These are phyloP conservation scores for Amphipoea lucens DNA, from an alignment of 2,888 invertebrate species.

Conservation along the genomic window DNA sequence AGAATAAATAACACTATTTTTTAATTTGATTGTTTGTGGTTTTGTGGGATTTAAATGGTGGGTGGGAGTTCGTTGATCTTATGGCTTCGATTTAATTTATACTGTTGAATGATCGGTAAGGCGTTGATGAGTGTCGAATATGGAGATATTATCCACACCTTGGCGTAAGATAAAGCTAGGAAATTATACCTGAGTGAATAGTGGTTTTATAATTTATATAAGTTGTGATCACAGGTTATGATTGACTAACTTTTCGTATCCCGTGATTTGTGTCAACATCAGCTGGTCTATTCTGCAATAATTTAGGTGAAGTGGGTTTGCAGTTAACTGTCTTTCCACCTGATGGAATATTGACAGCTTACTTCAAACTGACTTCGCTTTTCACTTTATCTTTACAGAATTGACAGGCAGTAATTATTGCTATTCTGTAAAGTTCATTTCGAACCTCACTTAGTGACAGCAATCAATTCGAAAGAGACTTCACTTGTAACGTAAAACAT, in stretches of 20 bases:
- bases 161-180: background rate
- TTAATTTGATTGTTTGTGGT: conserved; percentile 33
- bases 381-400: background rate
- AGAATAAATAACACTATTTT: conserved; percentile 43
- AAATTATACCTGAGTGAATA: background rate
- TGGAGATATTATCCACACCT: background rate
- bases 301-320: background rate
- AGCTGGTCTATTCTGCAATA: background rate
- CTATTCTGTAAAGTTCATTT: background rate
- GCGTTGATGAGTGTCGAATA: background rate
- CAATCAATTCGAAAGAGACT: background rate
- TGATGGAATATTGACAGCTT: background rate
- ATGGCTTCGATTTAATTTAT: conserved; percentile 33
- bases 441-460: background rate
- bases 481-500: background rate
- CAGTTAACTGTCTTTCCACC: background rate
- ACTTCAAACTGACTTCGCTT: background rate
- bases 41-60: conserved; percentile 28
- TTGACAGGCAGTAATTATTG: background rate
- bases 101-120: conserved; percentile 19
- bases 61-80: conserved; percentile 47
- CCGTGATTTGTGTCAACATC: background rate
- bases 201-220: background rate
- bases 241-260: conserved; percentile 1
- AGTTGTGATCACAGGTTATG: background rate